phyloP scores from a whole-genome alignment of 2,113 vertebrate genomes.

The Nestor notabilis region DNA sequence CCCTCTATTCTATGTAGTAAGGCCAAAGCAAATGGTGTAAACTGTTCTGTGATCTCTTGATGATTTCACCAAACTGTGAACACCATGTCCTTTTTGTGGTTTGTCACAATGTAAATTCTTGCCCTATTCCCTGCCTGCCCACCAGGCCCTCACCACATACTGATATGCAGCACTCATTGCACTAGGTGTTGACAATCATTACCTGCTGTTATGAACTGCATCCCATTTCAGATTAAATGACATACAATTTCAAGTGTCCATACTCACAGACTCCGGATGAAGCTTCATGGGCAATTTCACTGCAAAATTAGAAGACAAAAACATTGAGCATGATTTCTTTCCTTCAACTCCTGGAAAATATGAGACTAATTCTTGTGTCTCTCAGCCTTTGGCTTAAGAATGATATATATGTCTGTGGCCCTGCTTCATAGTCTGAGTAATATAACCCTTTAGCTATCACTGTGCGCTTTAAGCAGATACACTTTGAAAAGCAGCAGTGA shows the following conservation, averaged over 20 bases:
- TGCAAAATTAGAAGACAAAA: neutral
- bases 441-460: neutral
- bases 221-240: neutral
- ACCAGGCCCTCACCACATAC: neutral
- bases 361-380: neutral
- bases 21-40: neutral
- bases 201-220: neutral
- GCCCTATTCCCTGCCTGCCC: neutral
- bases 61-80: neutral
- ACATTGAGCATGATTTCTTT: neutral
- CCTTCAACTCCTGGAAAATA: neutral
- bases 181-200: neutral
- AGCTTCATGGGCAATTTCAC: neutral
- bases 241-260: neutral
- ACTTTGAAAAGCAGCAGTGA: neutral
- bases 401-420: neutral
- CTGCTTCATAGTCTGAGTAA: neutral
- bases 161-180: neutral
- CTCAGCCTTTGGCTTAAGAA: neutral
- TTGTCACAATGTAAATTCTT: neutral
- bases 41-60: no score
- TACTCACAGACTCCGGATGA: neutral
- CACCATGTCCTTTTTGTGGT: neutral
- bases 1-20: neutral
- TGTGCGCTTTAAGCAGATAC: neutral